A percentile compares a stretch with the other conserved stretches of the same genome.
These are phyloP conservation scores for Caenorhabditis sp. DNA, from an alignment of 2,888 invertebrate species.

Conservation along the genomic window DNA sequence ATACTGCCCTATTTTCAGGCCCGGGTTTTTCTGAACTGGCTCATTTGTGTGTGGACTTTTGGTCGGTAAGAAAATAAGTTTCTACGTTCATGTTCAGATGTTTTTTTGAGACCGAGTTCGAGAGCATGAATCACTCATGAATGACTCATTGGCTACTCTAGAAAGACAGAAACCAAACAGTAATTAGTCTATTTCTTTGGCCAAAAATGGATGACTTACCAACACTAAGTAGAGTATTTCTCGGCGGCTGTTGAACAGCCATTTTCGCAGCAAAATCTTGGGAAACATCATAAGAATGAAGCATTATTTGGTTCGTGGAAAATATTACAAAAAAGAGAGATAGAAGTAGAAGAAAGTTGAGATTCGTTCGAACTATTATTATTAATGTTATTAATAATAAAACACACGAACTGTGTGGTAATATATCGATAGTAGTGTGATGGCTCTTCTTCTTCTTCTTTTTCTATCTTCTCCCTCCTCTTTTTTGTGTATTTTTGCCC, in stretches of 20 bases:
- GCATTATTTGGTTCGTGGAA: neutral
- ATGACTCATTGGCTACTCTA: no score
- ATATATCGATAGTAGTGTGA: neutral
- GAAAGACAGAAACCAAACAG: no score
- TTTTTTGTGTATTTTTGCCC: neutral
- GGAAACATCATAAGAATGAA: conserved; percentile 32
- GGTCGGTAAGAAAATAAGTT: no score
- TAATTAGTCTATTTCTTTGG: no score
- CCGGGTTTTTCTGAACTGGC: no score
- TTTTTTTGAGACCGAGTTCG: no score
- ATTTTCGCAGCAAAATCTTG: conserved; percentile 28
- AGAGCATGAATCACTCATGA: no score
- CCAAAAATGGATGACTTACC: conserved; percentile 20
- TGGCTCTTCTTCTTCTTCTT: neutral
- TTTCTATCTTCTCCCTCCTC: neutral
- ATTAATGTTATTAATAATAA: neutral
- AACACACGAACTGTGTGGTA: neutral
- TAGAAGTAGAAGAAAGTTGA: neutral
- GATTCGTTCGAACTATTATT: neutral
- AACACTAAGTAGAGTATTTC: conserved; percentile 31
- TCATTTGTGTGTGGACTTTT: no score
- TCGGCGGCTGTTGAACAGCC: conserved; percentile 11
- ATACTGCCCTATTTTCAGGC: no score
- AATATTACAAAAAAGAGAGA: neutral
- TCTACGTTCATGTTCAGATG: no score